Conservation (phyloP, 2,113 vertebrate genomes). For the Ginglymostoma cirratum region DNA sequence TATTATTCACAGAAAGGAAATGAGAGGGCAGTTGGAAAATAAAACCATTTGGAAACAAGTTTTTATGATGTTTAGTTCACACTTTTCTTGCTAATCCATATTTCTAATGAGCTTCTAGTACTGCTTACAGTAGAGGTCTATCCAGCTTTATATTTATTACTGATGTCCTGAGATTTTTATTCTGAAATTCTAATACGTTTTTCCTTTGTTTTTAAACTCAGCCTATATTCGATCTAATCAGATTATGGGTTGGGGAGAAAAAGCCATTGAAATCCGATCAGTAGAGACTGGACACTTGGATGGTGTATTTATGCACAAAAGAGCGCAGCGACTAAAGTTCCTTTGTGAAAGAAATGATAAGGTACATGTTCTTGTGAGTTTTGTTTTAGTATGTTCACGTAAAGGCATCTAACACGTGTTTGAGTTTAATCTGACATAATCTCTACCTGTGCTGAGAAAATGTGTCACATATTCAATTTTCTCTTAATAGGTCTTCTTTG, state of each 20-base stretch:
- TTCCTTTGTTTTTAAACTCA: conserved; percentile 45
- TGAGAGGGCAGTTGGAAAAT: not conserved
- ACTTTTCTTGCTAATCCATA: not conserved
- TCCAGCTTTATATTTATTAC: not conserved
- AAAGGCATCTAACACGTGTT: not conserved
- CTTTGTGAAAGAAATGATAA: conserved; percentile 97
- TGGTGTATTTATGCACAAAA: conserved; percentile 98
- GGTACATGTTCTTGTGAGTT: conserved; percentile 54
- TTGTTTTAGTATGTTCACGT: not conserved
- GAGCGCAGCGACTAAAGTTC: conserved; percentile 96
- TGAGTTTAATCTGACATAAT: not conserved
- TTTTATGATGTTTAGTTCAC: not conserved
- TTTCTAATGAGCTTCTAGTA: not conserved
- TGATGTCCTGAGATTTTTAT: not conserved
- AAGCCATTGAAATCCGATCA: conserved; percentile 95
- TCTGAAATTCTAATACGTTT: not conserved
- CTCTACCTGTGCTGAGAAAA: not conserved
- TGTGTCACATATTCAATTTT: conserved; percentile 32
- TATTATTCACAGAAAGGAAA: not conserved
- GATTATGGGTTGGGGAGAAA: conserved; percentile 99
- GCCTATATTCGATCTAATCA: conserved; percentile 97
- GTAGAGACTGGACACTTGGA: conserved; percentile 96
- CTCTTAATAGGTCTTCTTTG: conserved; percentile 82
- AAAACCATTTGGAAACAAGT: not conserved
- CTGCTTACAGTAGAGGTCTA: not conserved